These are phyloP conservation scores for Varanus komodoensis DNA, from an alignment of 2,113 vertebrate species.

Conservation along the genomic window DNA sequence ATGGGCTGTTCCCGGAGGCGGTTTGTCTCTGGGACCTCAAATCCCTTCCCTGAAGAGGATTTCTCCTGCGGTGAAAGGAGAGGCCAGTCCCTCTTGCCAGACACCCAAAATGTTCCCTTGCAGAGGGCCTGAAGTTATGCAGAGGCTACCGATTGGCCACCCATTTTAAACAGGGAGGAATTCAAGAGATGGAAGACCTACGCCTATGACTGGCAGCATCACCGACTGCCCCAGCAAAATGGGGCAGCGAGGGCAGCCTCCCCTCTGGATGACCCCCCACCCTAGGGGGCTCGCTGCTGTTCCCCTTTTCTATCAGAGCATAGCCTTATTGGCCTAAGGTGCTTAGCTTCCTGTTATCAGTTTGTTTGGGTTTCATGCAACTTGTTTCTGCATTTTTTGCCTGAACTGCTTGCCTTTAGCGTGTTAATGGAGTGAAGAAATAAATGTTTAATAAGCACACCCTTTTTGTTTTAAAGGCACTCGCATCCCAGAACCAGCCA, in stretches of 20 bases:
- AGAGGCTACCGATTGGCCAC: too few species aligned
- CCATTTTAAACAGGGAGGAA: neutral
- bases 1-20: too few species aligned
- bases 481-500: neutral
- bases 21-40: too few species aligned
- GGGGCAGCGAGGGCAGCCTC: neutral
- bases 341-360: neutral
- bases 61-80: too few species aligned
- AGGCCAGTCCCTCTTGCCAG: too few species aligned
- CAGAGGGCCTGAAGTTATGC: too few species aligned
- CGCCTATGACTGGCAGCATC: neutral
- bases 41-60: too few species aligned
- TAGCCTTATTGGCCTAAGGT: neutral
- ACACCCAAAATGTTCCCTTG: too few species aligned
- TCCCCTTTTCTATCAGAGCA: neutral
- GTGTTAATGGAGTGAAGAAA: slow-evolving; percentile 2
- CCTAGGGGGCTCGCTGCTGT: neutral
- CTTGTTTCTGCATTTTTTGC: neutral
- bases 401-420: neutral
- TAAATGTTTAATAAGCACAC: neutral
- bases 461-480: neutral
- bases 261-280: neutral
- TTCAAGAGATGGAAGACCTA: neutral
- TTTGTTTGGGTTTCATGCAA: neutral
- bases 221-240: neutral